Conservation (phyloP, 2,888 invertebrate genomes). For the Buathra laborator region DNA sequence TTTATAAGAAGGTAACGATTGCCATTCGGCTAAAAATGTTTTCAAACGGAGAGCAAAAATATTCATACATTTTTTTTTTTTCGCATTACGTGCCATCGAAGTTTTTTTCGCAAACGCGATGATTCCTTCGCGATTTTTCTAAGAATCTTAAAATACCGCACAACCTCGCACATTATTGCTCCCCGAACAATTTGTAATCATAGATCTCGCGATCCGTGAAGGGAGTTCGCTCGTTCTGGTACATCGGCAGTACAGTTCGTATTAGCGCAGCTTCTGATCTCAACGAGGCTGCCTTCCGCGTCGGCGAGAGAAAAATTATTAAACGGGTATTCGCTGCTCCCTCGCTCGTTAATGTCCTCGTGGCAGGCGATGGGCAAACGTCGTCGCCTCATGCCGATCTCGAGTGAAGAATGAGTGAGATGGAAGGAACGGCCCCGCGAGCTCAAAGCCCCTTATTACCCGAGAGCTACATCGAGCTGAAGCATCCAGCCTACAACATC, state of each 20-base stretch:
- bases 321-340: conserved; percentile 56
- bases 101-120: conserved; percentile 2
- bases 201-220: conserved; percentile 30
- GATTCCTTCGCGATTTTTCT: conserved; percentile 17
- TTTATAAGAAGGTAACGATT: background rate
- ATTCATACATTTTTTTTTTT: background rate
- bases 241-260: background rate
- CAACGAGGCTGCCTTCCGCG: conserved; percentile 49
- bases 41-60: background rate
- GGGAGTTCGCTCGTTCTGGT: conserved; percentile 28
- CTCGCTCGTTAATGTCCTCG: conserved; percentile 50
- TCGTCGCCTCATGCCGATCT: conserved; percentile 42
- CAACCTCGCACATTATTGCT: conserved; percentile 36
- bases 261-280: conserved; percentile 27
- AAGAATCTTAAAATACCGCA: conserved; percentile 25
- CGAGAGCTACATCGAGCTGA: conserved; percentile 40
- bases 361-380: conserved; percentile 53
- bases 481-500: conserved; percentile 44
- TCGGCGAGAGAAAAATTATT: conserved; percentile 60
- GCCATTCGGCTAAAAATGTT: background rate
- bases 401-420: conserved; percentile 46
- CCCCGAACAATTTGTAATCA: conserved; percentile 53
- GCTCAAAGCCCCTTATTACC: conserved; percentile 58
- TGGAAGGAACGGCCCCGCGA: conserved; percentile 35
- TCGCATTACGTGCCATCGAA: background rate